Conservation (phyloP, 2,888 invertebrate genomes). For the Anoplius nigerrimus region DNA sequence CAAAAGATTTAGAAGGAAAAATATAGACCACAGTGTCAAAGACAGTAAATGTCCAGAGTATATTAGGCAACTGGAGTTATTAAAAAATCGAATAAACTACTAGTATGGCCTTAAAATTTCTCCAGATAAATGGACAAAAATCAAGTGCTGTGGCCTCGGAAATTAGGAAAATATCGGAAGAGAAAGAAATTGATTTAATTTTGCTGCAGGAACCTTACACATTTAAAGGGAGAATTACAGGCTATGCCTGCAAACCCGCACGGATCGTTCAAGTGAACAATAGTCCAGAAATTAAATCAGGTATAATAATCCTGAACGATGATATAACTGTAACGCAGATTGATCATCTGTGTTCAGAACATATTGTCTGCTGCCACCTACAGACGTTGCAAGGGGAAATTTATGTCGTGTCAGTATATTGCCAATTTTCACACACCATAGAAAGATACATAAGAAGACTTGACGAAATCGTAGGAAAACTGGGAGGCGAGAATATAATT, state of each 20-base stretch:
- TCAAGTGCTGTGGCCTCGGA: constrained; percentile 4
- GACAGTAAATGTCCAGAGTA: not conserved
- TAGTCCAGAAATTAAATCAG: constrained; percentile 8
- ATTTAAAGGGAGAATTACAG: not conserved
- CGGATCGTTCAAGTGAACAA: not conserved
- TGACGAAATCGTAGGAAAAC: not conserved
- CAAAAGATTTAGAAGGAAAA: not conserved
- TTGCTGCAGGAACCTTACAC: constrained; percentile 33
- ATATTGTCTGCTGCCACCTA: constrained; percentile 13
- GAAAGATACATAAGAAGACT: constrained; percentile 7
- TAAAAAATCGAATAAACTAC: not conserved
- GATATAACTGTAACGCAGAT: constrained; percentile 15
- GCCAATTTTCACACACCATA: constrained; percentile 16
- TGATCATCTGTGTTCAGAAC: not conserved
- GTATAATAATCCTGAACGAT: not conserved
- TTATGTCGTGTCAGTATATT: constrained; percentile 27
- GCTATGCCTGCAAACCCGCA: not conserved
- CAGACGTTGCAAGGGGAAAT: not conserved
- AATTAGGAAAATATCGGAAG: not conserved
- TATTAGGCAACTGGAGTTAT: not conserved
- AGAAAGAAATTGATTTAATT: constrained; percentile 8
- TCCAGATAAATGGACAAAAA: constrained; percentile 15
- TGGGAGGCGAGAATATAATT: constrained; percentile 5
- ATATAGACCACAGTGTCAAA: not conserved
- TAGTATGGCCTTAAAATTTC: constrained; percentile 13